A percentile compares a stretch with the other conserved stretches of the same genome.
Conservation (phyloP, 2,888 invertebrate species). For the Sussaba pulchella region DNA sequence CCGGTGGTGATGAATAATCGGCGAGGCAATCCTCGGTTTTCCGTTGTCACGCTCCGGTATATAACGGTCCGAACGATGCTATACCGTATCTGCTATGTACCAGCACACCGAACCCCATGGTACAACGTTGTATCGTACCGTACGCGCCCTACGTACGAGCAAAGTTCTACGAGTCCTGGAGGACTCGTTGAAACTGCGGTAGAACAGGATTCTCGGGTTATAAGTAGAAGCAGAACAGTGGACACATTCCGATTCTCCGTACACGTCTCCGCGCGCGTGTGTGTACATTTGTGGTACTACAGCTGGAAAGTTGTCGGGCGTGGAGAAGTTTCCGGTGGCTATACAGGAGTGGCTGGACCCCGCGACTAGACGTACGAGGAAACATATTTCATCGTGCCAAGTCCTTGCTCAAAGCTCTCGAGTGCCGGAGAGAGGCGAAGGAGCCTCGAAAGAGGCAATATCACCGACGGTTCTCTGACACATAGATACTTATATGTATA, state of each 20-base stretch:
- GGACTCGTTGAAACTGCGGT: constrained; percentile 54
- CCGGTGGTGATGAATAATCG: constrained; percentile 55
- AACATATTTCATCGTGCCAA: constrained; percentile 68
- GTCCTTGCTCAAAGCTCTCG: constrained; percentile 62
- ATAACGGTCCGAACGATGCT: constrained; percentile 33
- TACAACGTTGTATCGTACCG: constrained; percentile 10
- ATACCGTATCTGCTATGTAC: constrained; percentile 8
- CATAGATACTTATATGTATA: constrained; percentile 11
- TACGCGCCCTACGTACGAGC: constrained; percentile 13
- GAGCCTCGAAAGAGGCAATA: constrained; percentile 61
- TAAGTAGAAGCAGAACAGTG: constrained; percentile 30
- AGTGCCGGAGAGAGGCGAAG: constrained; percentile 36
- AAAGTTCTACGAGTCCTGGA: constrained; percentile 55
- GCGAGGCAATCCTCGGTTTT: constrained; percentile 54
- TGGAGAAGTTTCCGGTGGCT: constrained; percentile 30
- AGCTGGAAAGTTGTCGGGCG: constrained; percentile 29
- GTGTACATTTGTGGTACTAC: not conserved
- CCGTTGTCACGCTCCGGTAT: constrained; percentile 28
- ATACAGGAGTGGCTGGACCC: not conserved
- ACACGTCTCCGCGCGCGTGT: constrained; percentile 4
- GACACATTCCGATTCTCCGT: constrained; percentile 35
- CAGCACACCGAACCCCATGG: not conserved
- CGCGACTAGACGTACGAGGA: constrained; percentile 43
- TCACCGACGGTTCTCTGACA: constrained; percentile 48
- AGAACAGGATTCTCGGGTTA: constrained; percentile 16